Conservation (phyloP, 2,797 vertebrate genomes). For the Rhodeus uyekii region DNA sequence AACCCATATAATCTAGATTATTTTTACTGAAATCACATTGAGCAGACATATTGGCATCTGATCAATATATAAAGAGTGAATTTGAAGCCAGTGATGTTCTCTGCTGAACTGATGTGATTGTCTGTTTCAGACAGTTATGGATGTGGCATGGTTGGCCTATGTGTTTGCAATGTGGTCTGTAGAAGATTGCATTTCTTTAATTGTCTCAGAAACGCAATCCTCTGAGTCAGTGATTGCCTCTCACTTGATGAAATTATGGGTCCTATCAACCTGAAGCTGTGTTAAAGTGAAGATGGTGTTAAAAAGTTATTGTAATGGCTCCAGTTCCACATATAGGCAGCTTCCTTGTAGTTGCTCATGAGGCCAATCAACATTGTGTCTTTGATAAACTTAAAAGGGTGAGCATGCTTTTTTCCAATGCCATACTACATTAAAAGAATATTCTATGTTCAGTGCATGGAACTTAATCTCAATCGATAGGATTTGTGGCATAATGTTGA, state of each 20-base stretch:
- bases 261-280: slow-evolving; percentile 13
- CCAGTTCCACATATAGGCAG: not conserved
- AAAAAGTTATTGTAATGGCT: slow-evolving; percentile 5
- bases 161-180: not conserved
- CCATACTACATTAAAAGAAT: not conserved
- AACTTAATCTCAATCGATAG: not conserved
- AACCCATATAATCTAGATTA: not conserved
- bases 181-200: slow-evolving; percentile 24
- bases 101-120: not conserved
- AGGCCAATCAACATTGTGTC: not conserved
- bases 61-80: not conserved
- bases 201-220: slow-evolving; percentile 10
- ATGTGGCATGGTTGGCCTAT: slow-evolving; percentile 6
- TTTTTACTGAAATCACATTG: not conserved
- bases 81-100: not conserved
- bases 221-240: not conserved
- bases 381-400: not conserved
- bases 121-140: slow-evolving; percentile 2
- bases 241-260: slow-evolving; percentile 9
- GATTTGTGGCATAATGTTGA: not conserved
- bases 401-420: not conserved
- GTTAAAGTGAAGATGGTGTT: slow-evolving; percentile 21
- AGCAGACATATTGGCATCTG: not conserved
- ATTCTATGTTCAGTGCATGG: not conserved
- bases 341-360: not conserved